phyloP scores from a whole-genome alignment of 2,888 invertebrate species.

The Muschampia plurimacula region DNA sequence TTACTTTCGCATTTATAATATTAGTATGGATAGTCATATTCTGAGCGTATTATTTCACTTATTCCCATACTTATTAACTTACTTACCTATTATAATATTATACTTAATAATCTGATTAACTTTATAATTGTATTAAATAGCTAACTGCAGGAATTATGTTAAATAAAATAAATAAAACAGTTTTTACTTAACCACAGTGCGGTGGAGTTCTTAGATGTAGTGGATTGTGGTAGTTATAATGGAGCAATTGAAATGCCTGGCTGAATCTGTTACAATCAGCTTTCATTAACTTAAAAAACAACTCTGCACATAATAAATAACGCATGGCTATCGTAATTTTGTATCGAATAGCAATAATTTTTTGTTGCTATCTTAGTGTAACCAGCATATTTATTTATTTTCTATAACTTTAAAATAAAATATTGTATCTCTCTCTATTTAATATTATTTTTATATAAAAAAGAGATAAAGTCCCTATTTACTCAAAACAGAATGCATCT shows the following conservation, averaged over 20 bases:
- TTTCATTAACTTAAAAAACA: constrained; percentile 33
- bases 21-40: background rate
- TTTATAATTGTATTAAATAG: background rate
- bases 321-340: constrained; percentile 23
- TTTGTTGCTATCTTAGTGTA: background rate
- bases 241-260: constrained; percentile 33
- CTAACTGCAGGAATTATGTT: constrained; percentile 15
- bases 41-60: background rate
- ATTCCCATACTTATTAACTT: constrained; percentile 1
- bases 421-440: background rate
- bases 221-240: constrained; percentile 16
- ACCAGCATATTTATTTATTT: background rate
- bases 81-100: too few species aligned
- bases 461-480: too few species aligned
- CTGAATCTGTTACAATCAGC: constrained; percentile 35
- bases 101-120: background rate
- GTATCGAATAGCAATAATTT: constrained; percentile 25
- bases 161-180: constrained; percentile 23
- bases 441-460: background rate
- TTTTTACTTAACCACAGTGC: constrained; percentile 22
- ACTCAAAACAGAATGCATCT: too few species aligned
- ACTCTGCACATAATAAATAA: constrained; percentile 34
- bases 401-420: background rate
- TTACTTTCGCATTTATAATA: too few species aligned
- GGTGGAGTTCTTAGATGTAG: constrained; percentile 22